Conservation (phyloP, 2,113 vertebrate genomes). For the Condylura cristata region DNA sequence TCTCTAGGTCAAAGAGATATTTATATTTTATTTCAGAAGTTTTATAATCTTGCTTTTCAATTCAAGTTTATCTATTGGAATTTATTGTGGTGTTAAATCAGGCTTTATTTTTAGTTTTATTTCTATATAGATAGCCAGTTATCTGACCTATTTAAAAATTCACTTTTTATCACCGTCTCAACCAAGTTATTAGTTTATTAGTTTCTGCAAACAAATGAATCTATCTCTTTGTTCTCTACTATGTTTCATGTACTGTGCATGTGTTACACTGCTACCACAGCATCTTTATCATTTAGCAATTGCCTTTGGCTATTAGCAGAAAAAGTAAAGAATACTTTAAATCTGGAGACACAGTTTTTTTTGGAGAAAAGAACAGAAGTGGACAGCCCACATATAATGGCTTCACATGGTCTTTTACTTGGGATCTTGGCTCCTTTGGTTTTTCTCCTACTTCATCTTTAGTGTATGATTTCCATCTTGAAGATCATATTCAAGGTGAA, state of each 20-base stretch:
- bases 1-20: background rate
- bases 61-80: slow-evolving; percentile 21
- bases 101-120: slow-evolving; percentile 52
- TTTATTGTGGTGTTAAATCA: slow-evolving; percentile 5
- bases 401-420: background rate
- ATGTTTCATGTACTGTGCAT: slow-evolving; percentile 12
- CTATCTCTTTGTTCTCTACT: background rate
- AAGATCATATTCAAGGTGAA: background rate
- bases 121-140: slow-evolving; percentile 3
- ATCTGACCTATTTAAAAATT: background rate
- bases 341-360: background rate
- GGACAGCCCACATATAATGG: background rate
- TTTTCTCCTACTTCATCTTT: background rate
- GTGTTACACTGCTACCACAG: background rate
- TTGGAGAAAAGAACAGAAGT: background rate
- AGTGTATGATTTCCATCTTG: background rate
- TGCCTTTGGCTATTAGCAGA: slow-evolving; percentile 11
- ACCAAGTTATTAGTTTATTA: background rate
- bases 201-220: background rate
- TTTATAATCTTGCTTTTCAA: background rate
- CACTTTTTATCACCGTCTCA: background rate
- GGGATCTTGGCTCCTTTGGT: background rate
- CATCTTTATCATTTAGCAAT: slow-evolving; percentile 13
- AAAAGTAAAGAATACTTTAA: slow-evolving; percentile 21
- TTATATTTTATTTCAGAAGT: background rate